Evolutionary conservation across 2,797 vertebrate genomes (phyloP).

Genomic region (Myotis findleyi): DNA sequence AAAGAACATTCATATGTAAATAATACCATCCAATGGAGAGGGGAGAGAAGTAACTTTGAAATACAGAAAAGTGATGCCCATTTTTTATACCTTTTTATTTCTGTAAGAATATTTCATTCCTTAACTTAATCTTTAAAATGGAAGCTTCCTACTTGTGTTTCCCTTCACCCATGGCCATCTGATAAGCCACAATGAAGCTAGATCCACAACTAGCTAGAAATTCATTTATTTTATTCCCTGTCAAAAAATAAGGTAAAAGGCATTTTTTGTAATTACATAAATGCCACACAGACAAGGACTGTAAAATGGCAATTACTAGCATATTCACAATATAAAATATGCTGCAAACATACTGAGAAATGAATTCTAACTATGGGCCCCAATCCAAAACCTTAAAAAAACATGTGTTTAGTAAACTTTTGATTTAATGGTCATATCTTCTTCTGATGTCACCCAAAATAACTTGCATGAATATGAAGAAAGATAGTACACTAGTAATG

Average conservation of each 20-base stretch:
- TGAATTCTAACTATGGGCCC: neutral
- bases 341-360: constrained; percentile 50
- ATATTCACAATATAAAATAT: constrained; percentile 43
- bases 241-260: constrained; percentile 51
- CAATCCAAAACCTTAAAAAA: constrained; percentile 4
- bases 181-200: constrained; percentile 3
- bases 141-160: neutral
- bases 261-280: constrained; percentile 68
- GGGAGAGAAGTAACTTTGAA: neutral
- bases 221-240: constrained; percentile 39
- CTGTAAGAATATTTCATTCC: constrained; percentile 7
- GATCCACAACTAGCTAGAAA: neutral
- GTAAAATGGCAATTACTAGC: constrained; percentile 16
- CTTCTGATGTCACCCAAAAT: constrained; percentile 66
- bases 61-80: neutral
- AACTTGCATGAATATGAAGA: constrained; percentile 65
- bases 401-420: constrained; percentile 44
- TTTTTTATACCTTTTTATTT: constrained; percentile 34
- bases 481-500: constrained; percentile 60
- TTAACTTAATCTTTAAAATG: constrained; percentile 32
- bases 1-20: constrained; percentile 6
- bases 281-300: neutral
- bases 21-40: neutral
- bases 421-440: constrained; percentile 28
- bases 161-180: neutral